These are phyloP conservation scores for Chauna torquata DNA, from an alignment of 2,113 vertebrate species.

Conservation along the genomic window DNA sequence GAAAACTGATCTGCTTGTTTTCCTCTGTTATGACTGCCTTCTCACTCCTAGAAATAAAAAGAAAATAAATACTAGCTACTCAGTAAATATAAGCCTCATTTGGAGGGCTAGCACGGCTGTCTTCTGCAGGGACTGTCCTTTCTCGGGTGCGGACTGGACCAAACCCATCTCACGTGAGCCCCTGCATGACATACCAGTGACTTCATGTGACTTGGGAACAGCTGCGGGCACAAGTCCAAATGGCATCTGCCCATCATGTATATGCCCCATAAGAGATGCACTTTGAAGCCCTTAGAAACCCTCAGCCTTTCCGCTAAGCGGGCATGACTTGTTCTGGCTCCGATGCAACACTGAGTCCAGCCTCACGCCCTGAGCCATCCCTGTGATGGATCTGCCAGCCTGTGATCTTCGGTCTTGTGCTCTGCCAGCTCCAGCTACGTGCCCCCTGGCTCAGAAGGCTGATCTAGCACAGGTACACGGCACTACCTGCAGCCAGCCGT, in stretches of 20 bases:
- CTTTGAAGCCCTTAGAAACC: neutral
- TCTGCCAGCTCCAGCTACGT: neutral
- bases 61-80: neutral
- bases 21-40: neutral
- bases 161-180: neutral
- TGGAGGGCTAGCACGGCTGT: neutral
- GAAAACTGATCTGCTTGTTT: neutral
- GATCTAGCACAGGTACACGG: neutral
- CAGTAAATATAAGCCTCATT: fast-evolving
- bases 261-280: fast-evolving
- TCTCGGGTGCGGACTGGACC: neutral
- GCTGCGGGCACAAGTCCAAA: too few relatives aligned
- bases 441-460: fast-evolving
- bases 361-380: neutral
- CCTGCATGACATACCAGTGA: fast-evolving
- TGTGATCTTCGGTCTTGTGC: neutral
- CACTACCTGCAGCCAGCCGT: neutral
- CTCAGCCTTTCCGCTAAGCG: neutral
- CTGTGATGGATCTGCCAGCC: neutral
- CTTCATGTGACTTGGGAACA: neutral
- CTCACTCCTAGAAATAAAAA: neutral
- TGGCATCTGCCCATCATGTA: neutral
- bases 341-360: neutral
- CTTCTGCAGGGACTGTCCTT: neutral
- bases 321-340: neutral